Evolutionary conservation across 2,888 invertebrate species (phyloP), one percentile per base, ranked within the genome.

Genomic region (Macropis europaea): DNA sequence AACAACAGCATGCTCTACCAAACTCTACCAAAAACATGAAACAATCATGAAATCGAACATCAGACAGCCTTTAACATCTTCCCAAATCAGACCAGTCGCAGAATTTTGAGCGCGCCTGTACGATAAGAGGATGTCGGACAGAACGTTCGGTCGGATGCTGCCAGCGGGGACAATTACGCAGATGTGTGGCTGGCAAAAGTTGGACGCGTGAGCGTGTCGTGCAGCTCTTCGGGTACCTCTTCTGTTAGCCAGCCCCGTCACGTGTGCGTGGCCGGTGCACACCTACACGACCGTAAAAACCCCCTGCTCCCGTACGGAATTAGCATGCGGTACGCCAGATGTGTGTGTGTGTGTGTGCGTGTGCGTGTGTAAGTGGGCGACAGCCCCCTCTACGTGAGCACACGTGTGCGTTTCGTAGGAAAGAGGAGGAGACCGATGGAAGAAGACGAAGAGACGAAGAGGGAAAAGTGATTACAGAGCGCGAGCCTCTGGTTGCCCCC

Each of bases 111-210:
- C 19, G 57, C 30, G 47, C 53, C 86, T 81, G 79, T 85, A 84
- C 74, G 77, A 82, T 73, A 78, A 82, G 77, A 72, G 53, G 73
- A 73, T 75, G 81, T 76, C 82, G 57, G 57, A 47, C 63, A 38
- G 60, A 67, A 43, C 60, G 62, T 57, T 68, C 77, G 81, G 72
- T 68, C 82, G 84, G 86, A 86, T 86, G 89, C 88, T 87, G 89
- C 89, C 89, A 85, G 84, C 88, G 88, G 89, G 89, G 89, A 90
- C 90, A 89, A 89, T 89, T 89, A 89, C 90, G 89, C 89, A 89
- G 89, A 89, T 89, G 89, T 86, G 87, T 85, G 85, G 84, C 85
- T 76, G 81, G 66, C 60, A 61, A 78, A 66, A 67, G 64, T 32
- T 68, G 68, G 82, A 77, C 84, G 84, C 80, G 84, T 73, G 82